A percentile compares a stretch with the other conserved stretches of the same genome.
Conservation (phyloP, 2,888 invertebrate genomes). For the Bhutanitis thaidina region DNA sequence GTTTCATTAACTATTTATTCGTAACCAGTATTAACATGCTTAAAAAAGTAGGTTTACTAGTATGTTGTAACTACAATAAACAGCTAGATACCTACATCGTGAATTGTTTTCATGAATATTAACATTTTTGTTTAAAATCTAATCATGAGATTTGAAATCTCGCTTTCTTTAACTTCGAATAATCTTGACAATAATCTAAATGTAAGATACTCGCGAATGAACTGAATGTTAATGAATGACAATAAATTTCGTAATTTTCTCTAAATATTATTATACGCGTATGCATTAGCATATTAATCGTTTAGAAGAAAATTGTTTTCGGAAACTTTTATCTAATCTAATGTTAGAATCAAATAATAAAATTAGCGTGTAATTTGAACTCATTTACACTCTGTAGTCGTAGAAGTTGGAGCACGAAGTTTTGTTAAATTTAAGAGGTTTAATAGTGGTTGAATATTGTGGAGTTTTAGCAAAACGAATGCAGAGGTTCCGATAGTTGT, state of each 20-base stretch:
- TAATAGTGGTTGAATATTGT: slow-evolving; percentile 44
- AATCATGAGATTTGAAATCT: neutral
- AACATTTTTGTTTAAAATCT: too few relatives aligned
- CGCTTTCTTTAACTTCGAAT: too few relatives aligned
- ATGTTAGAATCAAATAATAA: slow-evolving; percentile 30
- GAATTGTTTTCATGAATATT: too few relatives aligned
- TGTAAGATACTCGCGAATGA: slow-evolving; percentile 2
- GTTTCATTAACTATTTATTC: too few relatives aligned
- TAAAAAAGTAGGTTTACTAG: too few relatives aligned
- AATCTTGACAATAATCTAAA: neutral
- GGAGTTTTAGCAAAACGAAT: slow-evolving; percentile 33
- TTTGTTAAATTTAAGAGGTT: slow-evolving; percentile 51
- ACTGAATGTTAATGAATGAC: slow-evolving; percentile 19
- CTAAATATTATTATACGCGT: neutral
- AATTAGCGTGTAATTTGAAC: slow-evolving; percentile 41
- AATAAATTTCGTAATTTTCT: slow-evolving; percentile 18
- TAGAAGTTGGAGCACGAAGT: slow-evolving; percentile 71
- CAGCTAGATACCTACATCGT: too few relatives aligned
- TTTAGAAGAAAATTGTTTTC: slow-evolving; percentile 26
- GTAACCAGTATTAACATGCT: too few relatives aligned
- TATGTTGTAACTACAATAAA: too few relatives aligned
- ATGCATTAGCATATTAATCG: slow-evolving; percentile 19
- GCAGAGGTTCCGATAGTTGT: too few relatives aligned
- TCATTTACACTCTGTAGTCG: slow-evolving; percentile 63
- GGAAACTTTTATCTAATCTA: slow-evolving; percentile 29